A percentile compares a stretch with the other conserved stretches of the same genome.
Conservation (phyloP, 2,888 invertebrate species). For the Strigamia maritima region DNA sequence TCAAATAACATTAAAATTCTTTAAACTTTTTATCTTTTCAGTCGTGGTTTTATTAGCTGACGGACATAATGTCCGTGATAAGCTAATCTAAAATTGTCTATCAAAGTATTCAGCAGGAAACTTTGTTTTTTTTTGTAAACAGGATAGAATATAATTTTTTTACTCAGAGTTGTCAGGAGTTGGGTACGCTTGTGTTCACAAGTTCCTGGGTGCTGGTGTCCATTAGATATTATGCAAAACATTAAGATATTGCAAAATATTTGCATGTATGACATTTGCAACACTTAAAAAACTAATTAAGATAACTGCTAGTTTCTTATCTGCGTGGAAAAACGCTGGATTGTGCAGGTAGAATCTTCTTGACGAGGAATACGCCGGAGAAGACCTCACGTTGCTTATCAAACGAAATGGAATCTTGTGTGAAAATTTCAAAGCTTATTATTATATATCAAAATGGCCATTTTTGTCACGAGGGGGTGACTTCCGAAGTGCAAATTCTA, state of each 20-base stretch:
- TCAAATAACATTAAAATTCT: no score
- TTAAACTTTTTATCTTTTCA: no score
- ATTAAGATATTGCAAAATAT: neutral
- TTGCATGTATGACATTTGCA: neutral
- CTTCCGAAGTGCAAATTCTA: slow-evolving; percentile 22
- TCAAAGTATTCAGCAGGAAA: neutral
- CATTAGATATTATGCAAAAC: no score
- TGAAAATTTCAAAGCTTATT: neutral
- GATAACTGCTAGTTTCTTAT: neutral
- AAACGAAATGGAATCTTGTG: neutral
- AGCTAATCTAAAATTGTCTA: neutral
- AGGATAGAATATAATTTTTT: neutral
- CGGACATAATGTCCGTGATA: no score
- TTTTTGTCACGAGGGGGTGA: neutral
- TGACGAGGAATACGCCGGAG: neutral
- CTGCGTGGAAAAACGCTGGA: neutral
- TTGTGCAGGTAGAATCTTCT: neutral
- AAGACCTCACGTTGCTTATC: neutral
- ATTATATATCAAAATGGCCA: neutral
- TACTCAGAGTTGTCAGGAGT: no score
- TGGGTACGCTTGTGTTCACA: neutral
- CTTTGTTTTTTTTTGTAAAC: neutral
- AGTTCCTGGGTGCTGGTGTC: neutral
- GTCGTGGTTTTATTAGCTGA: no score
- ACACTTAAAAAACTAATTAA: neutral